Base-by-base conservation (phyloP, 2,113 vertebrate species). In the Onychostoma macrolepis region DNA sequence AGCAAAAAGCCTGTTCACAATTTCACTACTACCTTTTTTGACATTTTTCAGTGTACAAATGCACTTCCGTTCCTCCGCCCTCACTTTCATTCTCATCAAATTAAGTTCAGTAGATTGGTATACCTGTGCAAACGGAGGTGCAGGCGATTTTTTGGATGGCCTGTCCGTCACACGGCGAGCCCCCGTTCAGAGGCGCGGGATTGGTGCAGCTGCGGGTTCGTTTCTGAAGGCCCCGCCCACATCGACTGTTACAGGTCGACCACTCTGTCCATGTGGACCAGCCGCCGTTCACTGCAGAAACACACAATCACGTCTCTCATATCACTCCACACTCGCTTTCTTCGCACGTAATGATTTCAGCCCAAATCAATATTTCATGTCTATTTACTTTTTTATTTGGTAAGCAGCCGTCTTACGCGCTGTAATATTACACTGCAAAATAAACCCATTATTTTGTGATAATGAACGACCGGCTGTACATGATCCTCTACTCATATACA, bases 241-340 rank as follows among this genome's bases (percentile, higher is more conserved):
- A 99, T 17, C 96, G 96, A 89, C 96, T 97, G 89, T 96, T 99
- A 33, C 98, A 99, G 65, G 94, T 94, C 0, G 98, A 98, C 98
- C 98, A 99, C 91, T 99, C 98, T 0, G 97, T 98, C 98, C 98
- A 99, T 0, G 96, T 97, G 0, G 98, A 99, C 98, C 98, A 99
- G 80, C 97, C 98, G 0, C 98, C 98, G 0, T 98, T 99, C 77
- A 99, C 98, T 99, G 91, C 1, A 1, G 6, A 86, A 91, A 84
- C 72, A 87, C 36, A 87, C 85, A 74, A 19, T 36, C 28, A 77
- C 8, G 12, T n/a, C 71, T 41, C 33, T n/a, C 71, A 43, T 21
- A 21, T 71, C 17, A 38, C 4, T 38, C 2, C 38, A 45, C 71
- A n/a, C 10, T 74, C 10, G 10, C 21, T 41, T 74, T 41, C 30